A percentile compares a stretch with the other conserved stretches of the same genome.
phyloP scores from a whole-genome alignment of 2,113 vertebrate genomes.

The Microcebus lehilahytsara region DNA sequence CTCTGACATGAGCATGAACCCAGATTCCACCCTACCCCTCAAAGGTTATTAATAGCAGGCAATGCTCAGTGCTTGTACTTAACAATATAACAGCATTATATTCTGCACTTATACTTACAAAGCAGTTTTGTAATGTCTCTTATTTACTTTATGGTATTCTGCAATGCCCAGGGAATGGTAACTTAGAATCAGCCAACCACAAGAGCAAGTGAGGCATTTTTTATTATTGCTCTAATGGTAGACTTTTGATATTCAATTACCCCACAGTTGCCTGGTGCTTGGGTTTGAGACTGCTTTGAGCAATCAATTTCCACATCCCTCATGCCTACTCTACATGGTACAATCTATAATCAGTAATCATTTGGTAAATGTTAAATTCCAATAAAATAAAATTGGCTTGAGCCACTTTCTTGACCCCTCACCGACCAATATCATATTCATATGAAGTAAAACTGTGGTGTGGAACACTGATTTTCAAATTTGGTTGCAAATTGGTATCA shows the following conservation, averaged over 20 bases:
- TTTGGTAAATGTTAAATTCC: constrained; percentile 57
- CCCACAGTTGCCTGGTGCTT: constrained; percentile 55
- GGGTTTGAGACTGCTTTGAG: constrained; percentile 45
- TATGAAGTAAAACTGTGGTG: neutral
- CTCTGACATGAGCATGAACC: neutral
- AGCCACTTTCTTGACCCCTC: neutral
- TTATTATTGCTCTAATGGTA: constrained; percentile 71
- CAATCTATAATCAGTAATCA: constrained; percentile 42
- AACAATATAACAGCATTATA: constrained; percentile 45
- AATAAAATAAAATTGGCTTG: constrained; percentile 31
- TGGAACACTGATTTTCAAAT: neutral
- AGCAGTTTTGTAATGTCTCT: constrained; percentile 63
- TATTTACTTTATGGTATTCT: constrained; percentile 70
- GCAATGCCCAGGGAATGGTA: constrained; percentile 63
- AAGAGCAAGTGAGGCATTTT: constrained; percentile 61
- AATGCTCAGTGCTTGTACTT: constrained; percentile 39
- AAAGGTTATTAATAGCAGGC: constrained; percentile 51
- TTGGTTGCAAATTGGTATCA: neutral
- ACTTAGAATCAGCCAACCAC: constrained; percentile 65
- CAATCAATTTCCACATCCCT: constrained; percentile 42
- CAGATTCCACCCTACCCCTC: constrained; percentile 24
- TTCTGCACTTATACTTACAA: constrained; percentile 64
- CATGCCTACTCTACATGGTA: neutral
- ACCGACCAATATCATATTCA: constrained; percentile 33
- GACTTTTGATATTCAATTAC: constrained; percentile 69